These are phyloP conservation scores for Bubalus kerabau DNA, from an alignment of 2,113 vertebrate genomes.

Conservation along the genomic window DNA sequence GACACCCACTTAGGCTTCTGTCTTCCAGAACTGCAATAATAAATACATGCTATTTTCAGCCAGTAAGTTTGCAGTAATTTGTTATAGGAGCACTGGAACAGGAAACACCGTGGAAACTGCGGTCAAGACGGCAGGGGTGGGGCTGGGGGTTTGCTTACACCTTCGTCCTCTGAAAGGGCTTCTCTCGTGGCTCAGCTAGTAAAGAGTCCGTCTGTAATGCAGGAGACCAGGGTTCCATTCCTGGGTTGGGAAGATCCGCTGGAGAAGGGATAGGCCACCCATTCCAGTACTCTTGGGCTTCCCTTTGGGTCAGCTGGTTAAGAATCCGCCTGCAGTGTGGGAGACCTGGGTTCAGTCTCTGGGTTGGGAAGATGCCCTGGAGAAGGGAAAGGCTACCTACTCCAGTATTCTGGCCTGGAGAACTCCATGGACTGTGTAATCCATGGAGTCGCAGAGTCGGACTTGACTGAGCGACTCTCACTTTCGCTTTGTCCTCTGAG, in stretches of 20 bases:
- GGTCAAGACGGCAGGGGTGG: not conserved
- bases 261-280: not conserved
- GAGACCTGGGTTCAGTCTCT: not conserved
- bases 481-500: not conserved
- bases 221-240: not conserved
- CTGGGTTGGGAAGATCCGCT: not conserved
- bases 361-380: not conserved
- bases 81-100: not conserved
- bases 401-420: not conserved
- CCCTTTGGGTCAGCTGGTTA: not conserved
- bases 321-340: not conserved
- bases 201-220: not conserved
- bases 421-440: not conserved
- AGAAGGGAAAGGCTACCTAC: no score
- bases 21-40: not conserved
- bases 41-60: no score
- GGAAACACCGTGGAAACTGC: rapidly evolving
- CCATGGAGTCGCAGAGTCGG: rapidly evolving
- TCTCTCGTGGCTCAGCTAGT: not conserved
- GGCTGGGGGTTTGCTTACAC: not conserved
- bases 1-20: not conserved
- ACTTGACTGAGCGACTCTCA: not conserved
- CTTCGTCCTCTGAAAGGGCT: not conserved
- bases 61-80: not conserved
- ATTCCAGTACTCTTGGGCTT: not conserved